These are phyloP conservation scores for Leptobrachium leishanense DNA, from an alignment of 2,113 vertebrate species.

Conservation along the genomic window DNA sequence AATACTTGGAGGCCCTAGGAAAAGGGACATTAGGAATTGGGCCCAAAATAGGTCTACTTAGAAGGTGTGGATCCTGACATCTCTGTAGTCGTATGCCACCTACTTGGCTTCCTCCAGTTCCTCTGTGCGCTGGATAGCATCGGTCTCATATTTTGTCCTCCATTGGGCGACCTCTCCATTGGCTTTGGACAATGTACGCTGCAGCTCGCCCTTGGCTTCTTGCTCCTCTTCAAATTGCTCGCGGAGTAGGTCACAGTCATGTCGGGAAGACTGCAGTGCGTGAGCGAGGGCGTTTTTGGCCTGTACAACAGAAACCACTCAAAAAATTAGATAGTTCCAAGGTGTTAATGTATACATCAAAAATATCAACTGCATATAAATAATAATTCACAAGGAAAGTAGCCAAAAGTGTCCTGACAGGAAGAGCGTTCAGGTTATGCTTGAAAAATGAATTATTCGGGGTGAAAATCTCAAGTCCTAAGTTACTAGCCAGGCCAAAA, in stretches of 20 bases:
- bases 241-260: constrained; percentile 76
- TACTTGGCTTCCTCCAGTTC: constrained; percentile 91
- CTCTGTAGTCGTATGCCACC: background rate
- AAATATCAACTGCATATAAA: too few species aligned
- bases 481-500: too few species aligned
- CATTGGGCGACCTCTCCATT: constrained; percentile 79
- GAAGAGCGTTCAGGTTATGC: too few species aligned
- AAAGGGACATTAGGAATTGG: too few species aligned
- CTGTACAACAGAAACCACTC: constrained; percentile 56
- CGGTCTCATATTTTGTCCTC: constrained; percentile 82
- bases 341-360: too few species aligned
- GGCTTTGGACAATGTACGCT: constrained; percentile 74
- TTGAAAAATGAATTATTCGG: too few species aligned
- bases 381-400: too few species aligned
- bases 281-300: constrained; percentile 79
- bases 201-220: constrained; percentile 76
- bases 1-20: too few species aligned
- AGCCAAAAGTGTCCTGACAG: too few species aligned
- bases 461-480: too few species aligned
- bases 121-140: constrained; percentile 80
- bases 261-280: constrained; percentile 73
- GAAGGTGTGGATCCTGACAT: too few species aligned
- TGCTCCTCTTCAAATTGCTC: constrained; percentile 85
- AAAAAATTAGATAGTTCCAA: background rate
- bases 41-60: too few species aligned